Conservation (phyloP, 2,797 vertebrate genomes). For the Lagorchestes hirsutus region DNA sequence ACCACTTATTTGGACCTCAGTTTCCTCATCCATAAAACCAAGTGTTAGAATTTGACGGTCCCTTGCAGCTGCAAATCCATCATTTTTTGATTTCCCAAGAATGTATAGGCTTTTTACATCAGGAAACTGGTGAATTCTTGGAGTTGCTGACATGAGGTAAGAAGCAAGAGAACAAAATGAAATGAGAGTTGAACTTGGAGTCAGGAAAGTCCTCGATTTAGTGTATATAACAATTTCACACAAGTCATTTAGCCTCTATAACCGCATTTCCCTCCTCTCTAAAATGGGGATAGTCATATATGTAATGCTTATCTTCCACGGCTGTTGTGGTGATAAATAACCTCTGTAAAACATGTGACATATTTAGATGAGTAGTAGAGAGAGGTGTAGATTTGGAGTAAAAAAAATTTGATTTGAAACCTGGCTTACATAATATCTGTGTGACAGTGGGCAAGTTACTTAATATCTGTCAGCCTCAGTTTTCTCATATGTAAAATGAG, state of each 20-base stretch:
- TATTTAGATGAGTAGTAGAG: not conserved
- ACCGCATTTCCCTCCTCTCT: not conserved
- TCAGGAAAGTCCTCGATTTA: not conserved
- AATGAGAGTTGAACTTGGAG: not conserved
- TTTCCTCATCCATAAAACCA: not conserved
- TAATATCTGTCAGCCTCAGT: not conserved
- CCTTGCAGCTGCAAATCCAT: not conserved
- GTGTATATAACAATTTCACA: not conserved
- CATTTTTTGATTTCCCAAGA: not conserved
- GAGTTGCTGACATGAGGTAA: not conserved
- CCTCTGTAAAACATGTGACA: not conserved
- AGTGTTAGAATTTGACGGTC: not conserved
- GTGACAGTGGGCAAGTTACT: not conserved
- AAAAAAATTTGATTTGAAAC: not conserved
- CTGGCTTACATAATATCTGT: not conserved
- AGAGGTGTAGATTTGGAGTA: not conserved
- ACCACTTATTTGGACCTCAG: not conserved
- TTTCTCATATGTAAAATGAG: not conserved
- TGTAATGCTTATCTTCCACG: not conserved
- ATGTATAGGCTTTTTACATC: not conserved
- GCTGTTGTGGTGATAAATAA: not conserved
- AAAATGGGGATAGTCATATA: not conserved
- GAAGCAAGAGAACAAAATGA: not conserved
- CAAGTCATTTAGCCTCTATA: not conserved
- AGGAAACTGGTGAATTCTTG: not conserved